Base-by-base conservation (phyloP, 2,888 invertebrate species). In the Lithophane socia region DNA sequence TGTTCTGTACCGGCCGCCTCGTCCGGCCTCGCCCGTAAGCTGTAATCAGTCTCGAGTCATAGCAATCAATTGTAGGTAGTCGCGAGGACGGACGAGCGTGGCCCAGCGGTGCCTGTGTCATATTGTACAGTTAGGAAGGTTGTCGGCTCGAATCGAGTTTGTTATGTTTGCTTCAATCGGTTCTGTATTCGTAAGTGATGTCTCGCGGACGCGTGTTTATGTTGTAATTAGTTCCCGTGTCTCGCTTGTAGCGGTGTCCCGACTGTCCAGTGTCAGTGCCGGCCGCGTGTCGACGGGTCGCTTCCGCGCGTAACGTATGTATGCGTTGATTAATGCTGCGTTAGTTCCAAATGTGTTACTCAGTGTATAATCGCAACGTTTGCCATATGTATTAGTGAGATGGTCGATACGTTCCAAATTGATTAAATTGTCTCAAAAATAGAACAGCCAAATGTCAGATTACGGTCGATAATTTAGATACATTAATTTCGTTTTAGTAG, bases 321-420 rank as follows among this genome's bases (percentile, higher is more conserved):
- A 80, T 86, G 87, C 87, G 89, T 84, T 77, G 85, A 82, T 85
- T 83, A 83, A 87, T 87, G 90, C 89, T 89, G 89, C 90, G 89
- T 87, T 90, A 70, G 83, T 82, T 84, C 86, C 86, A 86, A 77
- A 79, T 78, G 79, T 86, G 84, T 84, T 84, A 83, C 66, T 79
- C 90, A 86, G 90, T 93, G 92, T 92, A 92, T 91, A 90, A 90
- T 91, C 92, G 93, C 93, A 86, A 93, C 92, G 94, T 94, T 94
- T 95, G 96, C 96, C 96, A 95, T 95, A 95, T 95, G 94, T 94
- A 91, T 95, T 95, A 95, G 95, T 96, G 95, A 96, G 95, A 95
- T 90, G 95, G 94, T 94, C 92, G 92, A 92, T 93, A 93, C 93
- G 93, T 94, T 94, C 94, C 94, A 94, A 93, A 92, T 90, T 91